These are phyloP conservation scores for Chiloscyllium punctatum DNA, from an alignment of 2,797 vertebrate species.

Conservation along the genomic window DNA sequence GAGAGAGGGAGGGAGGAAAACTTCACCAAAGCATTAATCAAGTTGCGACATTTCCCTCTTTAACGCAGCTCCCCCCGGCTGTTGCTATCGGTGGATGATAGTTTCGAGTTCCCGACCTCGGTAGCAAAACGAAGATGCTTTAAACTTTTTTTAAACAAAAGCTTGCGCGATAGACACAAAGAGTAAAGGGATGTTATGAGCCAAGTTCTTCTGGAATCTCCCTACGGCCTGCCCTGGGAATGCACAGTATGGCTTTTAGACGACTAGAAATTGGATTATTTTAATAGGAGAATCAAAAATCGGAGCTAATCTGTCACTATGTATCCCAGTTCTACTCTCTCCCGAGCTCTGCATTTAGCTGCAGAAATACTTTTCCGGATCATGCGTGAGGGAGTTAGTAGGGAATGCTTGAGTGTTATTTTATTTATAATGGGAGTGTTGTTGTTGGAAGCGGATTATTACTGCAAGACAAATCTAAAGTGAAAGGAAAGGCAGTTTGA, in stretches of 20 bases:
- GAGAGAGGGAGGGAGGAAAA: too few species aligned
- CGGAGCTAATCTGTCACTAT: background rate
- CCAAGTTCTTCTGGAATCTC: background rate
- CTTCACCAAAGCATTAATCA: background rate
- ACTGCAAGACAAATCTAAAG: background rate
- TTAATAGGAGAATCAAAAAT: background rate
- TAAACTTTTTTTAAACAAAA: background rate
- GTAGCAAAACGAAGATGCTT: background rate
- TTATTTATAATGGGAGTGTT: too few species aligned
- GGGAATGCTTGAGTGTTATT: background rate
- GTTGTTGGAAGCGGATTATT: background rate
- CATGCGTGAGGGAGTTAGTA: background rate
- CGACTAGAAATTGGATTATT: background rate
- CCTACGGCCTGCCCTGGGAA: background rate
- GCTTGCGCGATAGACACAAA: background rate
- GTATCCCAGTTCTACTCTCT: background rate
- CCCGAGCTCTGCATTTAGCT: background rate
- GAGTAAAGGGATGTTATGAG: background rate
- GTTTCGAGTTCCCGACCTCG: background rate
- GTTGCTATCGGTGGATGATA: background rate
- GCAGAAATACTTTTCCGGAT: background rate
- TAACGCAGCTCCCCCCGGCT: background rate
- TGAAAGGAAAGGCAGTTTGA: background rate
- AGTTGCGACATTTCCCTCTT: background rate
- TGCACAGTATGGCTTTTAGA: background rate